These are phyloP conservation scores for Hoplias malabaricus DNA, from an alignment of 2,113 vertebrate species.

Conservation along the genomic window DNA sequence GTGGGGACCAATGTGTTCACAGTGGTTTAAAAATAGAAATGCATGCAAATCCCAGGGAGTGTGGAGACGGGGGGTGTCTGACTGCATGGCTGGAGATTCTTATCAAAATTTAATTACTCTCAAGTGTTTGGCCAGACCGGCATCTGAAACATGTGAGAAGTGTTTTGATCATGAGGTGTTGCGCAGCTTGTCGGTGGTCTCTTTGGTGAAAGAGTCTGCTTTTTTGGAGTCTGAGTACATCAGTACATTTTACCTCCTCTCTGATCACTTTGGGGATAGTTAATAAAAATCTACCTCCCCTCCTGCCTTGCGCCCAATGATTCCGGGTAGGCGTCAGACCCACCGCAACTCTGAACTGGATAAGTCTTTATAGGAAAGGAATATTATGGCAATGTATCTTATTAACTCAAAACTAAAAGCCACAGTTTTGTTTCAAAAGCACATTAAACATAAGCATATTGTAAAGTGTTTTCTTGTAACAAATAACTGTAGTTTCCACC, in stretches of 20 bases:
- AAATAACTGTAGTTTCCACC: too few species aligned
- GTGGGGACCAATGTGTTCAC: not conserved
- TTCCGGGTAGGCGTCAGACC: too few species aligned
- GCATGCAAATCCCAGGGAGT: not conserved
- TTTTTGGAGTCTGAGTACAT: not conserved
- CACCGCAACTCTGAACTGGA: too few species aligned
- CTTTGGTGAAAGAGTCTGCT: not conserved
- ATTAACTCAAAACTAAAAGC: too few species aligned
- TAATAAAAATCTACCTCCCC: not conserved
- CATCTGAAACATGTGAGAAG: not conserved
- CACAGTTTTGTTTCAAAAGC: too few species aligned
- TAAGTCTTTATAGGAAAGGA: too few species aligned
- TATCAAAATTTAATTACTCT: conserved; percentile 13
- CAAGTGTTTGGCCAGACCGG: not conserved
- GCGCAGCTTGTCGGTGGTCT: not conserved
- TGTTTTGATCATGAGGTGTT: not conserved
- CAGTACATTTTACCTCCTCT: not conserved
- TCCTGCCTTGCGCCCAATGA: too few species aligned
- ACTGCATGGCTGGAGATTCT: not conserved
- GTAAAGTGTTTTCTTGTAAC: too few species aligned
- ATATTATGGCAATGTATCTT: too few species aligned
- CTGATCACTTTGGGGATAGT: not conserved
- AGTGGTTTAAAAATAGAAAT: conserved; percentile 10
- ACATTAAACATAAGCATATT: too few species aligned
- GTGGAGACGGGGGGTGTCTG: not conserved